Percentiles rank a stretch among this genome's conserved stretches.
phyloP scores from a whole-genome alignment of 1,140 invertebrate genomes.

The Drosophila elegans region DNA sequence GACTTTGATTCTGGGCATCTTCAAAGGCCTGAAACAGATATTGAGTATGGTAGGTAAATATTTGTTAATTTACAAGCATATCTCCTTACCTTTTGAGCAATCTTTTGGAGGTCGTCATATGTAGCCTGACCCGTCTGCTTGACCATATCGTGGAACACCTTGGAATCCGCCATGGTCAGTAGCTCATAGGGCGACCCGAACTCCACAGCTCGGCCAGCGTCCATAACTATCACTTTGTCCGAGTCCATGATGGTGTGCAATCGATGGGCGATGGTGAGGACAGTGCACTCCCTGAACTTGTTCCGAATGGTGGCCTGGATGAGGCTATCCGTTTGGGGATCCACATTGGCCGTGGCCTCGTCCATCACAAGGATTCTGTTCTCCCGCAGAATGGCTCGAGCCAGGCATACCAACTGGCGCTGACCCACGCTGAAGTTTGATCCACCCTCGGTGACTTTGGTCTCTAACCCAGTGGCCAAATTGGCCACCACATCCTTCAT shows the following conservation, averaged over 20 bases:
- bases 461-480: constrained; percentile 88
- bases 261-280: constrained; percentile 94
- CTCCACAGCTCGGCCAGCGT: constrained; percentile 87
- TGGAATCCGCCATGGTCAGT: constrained; percentile 80
- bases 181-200: constrained; percentile 88
- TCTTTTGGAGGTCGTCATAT: constrained; percentile 86
- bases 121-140: constrained; percentile 88
- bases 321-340: constrained; percentile 89
- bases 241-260: constrained; percentile 91
- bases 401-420: constrained; percentile 92
- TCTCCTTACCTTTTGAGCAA: constrained; percentile 86
- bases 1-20: no score
- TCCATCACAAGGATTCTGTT: constrained; percentile 91
- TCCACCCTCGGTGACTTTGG: constrained; percentile 91
- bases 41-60: not conserved
- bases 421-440: constrained; percentile 93
- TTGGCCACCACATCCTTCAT: constrained; percentile 89
- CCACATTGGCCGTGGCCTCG: constrained; percentile 91
- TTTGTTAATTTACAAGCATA: not conserved
- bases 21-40: not conserved
- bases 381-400: constrained; percentile 91
- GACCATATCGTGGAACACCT: constrained; percentile 88
- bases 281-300: constrained; percentile 91
- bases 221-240: constrained; percentile 87
- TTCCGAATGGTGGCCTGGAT: constrained; percentile 90